A percentile compares a stretch with the other conserved stretches of the same genome.
These are phyloP conservation scores for Drosophila trapezifrons DNA, from an alignment of 1,140 invertebrate genomes.

Conservation along the genomic window DNA sequence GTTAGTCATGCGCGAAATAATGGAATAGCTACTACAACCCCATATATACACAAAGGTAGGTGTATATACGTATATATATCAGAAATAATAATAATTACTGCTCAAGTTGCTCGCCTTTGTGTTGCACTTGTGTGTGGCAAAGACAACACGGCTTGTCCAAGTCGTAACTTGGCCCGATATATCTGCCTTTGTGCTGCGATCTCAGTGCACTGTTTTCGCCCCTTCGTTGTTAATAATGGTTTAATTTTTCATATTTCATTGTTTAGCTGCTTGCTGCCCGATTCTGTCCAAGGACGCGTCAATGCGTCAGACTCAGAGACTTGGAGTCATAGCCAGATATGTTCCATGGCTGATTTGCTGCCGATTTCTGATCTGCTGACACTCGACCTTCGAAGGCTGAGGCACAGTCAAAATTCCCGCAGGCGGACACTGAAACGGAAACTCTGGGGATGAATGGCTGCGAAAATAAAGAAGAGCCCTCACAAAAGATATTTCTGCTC, in stretches of 20 bases:
- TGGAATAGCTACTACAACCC: slow-evolving; percentile 38
- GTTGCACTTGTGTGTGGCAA: slow-evolving; percentile 65
- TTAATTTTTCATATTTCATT: slow-evolving; percentile 72
- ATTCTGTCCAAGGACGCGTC: slow-evolving; percentile 65
- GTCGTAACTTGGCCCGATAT: slow-evolving; percentile 42
- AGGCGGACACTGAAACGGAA: slow-evolving; percentile 21
- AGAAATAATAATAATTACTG: slow-evolving; percentile 71
- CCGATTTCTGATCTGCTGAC: slow-evolving; percentile 35
- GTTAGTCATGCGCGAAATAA: slow-evolving; percentile 81
- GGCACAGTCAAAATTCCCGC: slow-evolving; percentile 10
- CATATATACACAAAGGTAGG: slow-evolving; percentile 10
- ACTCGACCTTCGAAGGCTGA: slow-evolving; percentile 31
- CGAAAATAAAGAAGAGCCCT: background rate
- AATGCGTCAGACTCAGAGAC: slow-evolving; percentile 57
- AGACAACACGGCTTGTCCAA: slow-evolving; percentile 39
- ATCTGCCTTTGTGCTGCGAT: slow-evolving; percentile 51
- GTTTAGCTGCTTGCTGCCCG: slow-evolving; percentile 43
- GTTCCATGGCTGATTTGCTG: slow-evolving; percentile 47
- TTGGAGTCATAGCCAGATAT: slow-evolving; percentile 18
- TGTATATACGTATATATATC: slow-evolving; percentile 47
- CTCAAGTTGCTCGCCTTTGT: slow-evolving; percentile 64
- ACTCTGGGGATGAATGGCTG: background rate
- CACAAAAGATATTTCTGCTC: slow-evolving; percentile 12
- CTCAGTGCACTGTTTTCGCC: slow-evolving; percentile 31
- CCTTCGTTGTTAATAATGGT: slow-evolving; percentile 66